Evolutionary conservation across 1,140 invertebrate species (phyloP).

Genomic region (Callitettix versicolor): DNA sequence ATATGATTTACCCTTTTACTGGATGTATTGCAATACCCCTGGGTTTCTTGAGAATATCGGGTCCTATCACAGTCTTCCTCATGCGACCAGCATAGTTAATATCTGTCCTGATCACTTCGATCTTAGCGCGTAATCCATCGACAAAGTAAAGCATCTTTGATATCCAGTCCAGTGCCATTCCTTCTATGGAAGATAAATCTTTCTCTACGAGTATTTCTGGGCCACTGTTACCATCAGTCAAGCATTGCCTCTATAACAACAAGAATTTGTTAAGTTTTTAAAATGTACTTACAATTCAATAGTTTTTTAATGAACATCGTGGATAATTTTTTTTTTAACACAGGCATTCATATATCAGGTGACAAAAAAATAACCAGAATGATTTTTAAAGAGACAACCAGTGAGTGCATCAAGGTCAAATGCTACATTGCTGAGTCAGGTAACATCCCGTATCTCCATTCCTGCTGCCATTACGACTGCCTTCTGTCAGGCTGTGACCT

Average conservation of each 20-base stretch:
- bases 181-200: slow-evolving; percentile 74
- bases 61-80: slow-evolving; percentile 64
- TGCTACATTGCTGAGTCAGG: too few relatives aligned
- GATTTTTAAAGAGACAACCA: too few relatives aligned
- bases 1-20: slow-evolving; percentile 46
- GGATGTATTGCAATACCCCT: slow-evolving; percentile 84
- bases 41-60: slow-evolving; percentile 62
- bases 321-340: too few relatives aligned
- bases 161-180: slow-evolving; percentile 90
- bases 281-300: too few relatives aligned
- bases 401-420: too few relatives aligned
- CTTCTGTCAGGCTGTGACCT: too few relatives aligned
- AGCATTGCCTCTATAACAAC: slow-evolving; percentile 50
- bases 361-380: too few relatives aligned
- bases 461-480: too few relatives aligned
- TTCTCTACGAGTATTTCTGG: slow-evolving; percentile 58
- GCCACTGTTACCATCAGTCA: slow-evolving; percentile 48
- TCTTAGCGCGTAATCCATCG: slow-evolving; percentile 63
- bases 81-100: slow-evolving; percentile 54
- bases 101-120: slow-evolving; percentile 69
- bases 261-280: slow-evolving; percentile 7
- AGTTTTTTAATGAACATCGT: too few relatives aligned
- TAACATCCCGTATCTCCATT: too few relatives aligned
- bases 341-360: too few relatives aligned
- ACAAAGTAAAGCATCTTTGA: slow-evolving; percentile 86